Base-by-base conservation (phyloP, 2,888 invertebrate genomes). In the Acanthosepion pharaonis region DNA sequence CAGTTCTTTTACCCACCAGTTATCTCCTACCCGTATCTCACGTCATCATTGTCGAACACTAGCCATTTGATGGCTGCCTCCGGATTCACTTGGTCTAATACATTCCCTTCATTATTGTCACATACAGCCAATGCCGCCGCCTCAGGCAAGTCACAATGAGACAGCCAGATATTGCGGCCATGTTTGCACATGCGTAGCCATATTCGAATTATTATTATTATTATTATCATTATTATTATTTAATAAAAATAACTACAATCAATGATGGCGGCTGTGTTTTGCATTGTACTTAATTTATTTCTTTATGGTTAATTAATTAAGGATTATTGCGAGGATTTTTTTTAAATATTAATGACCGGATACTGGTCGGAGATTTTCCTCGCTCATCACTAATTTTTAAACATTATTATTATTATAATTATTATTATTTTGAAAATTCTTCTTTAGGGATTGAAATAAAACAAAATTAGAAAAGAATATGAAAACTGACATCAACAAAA, bases 61-160 rank as follows among this genome's bases (percentile, higher is more conserved):
- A 93, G 93, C 53, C 93, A 93, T 28, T 93, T 93, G 51, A 93
- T 93, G 93, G 49, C 93, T 18, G 93, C 93, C 53, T 93, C 93
- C 25, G 93, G 93, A n/a, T 93, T 93, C n/a, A n/a, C 93, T 2
- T 93, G 93, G 93, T 93, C 93, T 23, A 93, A 53, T 93, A 53
- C 93, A n/a, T 93, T 93, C 28, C 93, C 93, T 49, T 93, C 93
- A 4, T 53, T 93, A n/a, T 28, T 93, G 51, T 49, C 93, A 51
- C 93, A 93, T 51, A n/a, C 93, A 25, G 93, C 93, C 6, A 93
- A 93, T 51, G 51, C 49, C 15, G 51, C 53, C 0, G 51, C 93
- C 5, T 33, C 93, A 5, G 93, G 93, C 28, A 93, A 93, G 53
- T 93, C 93, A 93, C 93, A 49, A 93, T 93, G 53, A 93, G 53